Evolutionary conservation across 92 coral and sea anemone species (phyloP).

Genomic region (Blastomussa wellsi): DNA sequence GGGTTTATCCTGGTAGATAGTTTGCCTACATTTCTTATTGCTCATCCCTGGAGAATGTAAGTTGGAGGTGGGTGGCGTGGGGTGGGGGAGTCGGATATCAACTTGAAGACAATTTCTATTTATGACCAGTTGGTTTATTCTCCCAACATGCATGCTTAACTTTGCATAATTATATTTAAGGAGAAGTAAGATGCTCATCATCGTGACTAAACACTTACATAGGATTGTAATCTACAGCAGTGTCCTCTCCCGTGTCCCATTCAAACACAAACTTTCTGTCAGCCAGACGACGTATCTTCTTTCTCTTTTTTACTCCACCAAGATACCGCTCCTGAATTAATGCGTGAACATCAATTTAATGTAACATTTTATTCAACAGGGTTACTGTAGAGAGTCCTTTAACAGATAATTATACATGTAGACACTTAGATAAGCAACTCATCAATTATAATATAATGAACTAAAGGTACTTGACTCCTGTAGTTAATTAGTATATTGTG

Average conservation of each 20-base stretch:
- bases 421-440: too few species aligned
- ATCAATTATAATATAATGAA: too few species aligned
- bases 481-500: too few species aligned
- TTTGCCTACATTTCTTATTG: not conserved
- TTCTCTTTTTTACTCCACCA: slow-evolving; percentile 81
- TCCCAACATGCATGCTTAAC: too few species aligned
- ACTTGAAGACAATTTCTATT: too few species aligned
- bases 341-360: not conserved
- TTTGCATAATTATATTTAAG: too few species aligned
- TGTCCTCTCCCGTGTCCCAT: slow-evolving; percentile 98
- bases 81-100: too few species aligned
- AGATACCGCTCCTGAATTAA: slow-evolving; percentile 83
- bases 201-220: slow-evolving; percentile 62
- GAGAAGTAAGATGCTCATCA: not conserved
- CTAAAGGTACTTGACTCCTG: too few species aligned
- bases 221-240: slow-evolving; percentile 96
- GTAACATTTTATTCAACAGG: not conserved
- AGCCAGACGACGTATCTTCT: slow-evolving; percentile 90
- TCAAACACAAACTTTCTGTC: slow-evolving; percentile 99
- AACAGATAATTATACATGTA: not conserved
- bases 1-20: not conserved
- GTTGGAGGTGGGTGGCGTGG: too few species aligned
- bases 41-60: too few species aligned
- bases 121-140: too few species aligned
- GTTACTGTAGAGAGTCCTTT: not conserved